Conservation (phyloP, 1,140 invertebrate genomes). For the Diplogasteroides magnus region DNA sequence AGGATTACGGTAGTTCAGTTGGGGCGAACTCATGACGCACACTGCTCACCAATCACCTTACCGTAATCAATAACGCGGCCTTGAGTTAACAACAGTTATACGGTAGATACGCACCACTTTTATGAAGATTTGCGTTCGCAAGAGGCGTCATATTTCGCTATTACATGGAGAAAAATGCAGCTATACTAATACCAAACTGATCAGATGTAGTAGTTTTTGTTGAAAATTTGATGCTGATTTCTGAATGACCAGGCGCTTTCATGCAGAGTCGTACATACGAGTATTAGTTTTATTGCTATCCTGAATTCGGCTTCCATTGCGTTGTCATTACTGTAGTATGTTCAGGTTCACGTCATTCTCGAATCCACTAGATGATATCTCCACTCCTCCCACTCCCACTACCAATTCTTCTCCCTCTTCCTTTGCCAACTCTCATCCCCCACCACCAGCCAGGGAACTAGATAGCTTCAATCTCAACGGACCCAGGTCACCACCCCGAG, state of each 20-base stretch:
- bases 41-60: constrained; percentile 4
- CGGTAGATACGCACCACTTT: not conserved
- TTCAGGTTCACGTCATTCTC: constrained; percentile 27
- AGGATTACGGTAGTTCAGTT: not conserved
- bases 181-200: too few relatives aligned
- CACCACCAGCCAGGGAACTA: too few relatives aligned
- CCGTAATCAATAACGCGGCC: not conserved
- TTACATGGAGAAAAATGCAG: too few relatives aligned
- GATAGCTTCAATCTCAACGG: too few relatives aligned
- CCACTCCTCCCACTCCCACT: not conserved
- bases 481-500: too few relatives aligned
- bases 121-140: not conserved
- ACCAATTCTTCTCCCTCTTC: not conserved
- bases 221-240: too few relatives aligned
- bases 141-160: too few relatives aligned
- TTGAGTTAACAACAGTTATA: not conserved
- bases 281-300: not conserved
- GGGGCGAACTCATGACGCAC: not conserved
- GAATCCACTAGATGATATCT: constrained; percentile 29
- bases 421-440: too few relatives aligned
- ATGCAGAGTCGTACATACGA: not conserved
- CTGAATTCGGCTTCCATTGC: not conserved
- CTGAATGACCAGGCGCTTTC: not conserved
- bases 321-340: too few relatives aligned
- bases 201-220: too few relatives aligned